Conservation (phyloP, 2,113 vertebrate genomes). For the Pelecanoides urinatrix region DNA sequence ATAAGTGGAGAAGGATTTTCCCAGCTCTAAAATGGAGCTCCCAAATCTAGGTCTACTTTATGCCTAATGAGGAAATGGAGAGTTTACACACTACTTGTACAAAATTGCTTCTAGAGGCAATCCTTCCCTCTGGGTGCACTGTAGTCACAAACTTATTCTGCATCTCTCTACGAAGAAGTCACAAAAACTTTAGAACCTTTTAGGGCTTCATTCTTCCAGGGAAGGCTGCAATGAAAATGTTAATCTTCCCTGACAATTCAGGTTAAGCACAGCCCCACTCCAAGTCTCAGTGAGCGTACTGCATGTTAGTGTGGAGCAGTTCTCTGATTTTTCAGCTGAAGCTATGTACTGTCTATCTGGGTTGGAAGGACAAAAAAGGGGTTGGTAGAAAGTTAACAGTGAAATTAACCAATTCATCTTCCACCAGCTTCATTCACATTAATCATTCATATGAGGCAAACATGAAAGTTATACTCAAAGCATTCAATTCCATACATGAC, state of each 20-base stretch:
- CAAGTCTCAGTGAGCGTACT: neutral
- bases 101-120: neutral
- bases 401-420: neutral
- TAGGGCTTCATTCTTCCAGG: neutral
- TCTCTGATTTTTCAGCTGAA: neutral
- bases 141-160: neutral
- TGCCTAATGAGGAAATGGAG: neutral
- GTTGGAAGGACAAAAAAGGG: neutral
- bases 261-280: neutral
- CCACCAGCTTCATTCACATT: neutral
- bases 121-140: neutral
- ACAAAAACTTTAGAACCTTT: neutral
- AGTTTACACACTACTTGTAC: neutral
- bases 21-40: neutral
- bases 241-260: neutral
- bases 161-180: neutral
- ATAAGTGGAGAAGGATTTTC: neutral
- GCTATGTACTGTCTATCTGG: neutral
- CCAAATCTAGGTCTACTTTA: neutral
- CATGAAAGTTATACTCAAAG: neutral
- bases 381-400: neutral
- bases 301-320: rapidly evolving
- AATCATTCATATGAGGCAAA: neutral
- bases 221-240: neutral
- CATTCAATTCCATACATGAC: neutral